Percentiles rank a stretch among this genome's conserved stretches.
Evolutionary conservation across 1,140 invertebrate species (phyloP).

Genomic region (Drosophila oshimai): DNA sequence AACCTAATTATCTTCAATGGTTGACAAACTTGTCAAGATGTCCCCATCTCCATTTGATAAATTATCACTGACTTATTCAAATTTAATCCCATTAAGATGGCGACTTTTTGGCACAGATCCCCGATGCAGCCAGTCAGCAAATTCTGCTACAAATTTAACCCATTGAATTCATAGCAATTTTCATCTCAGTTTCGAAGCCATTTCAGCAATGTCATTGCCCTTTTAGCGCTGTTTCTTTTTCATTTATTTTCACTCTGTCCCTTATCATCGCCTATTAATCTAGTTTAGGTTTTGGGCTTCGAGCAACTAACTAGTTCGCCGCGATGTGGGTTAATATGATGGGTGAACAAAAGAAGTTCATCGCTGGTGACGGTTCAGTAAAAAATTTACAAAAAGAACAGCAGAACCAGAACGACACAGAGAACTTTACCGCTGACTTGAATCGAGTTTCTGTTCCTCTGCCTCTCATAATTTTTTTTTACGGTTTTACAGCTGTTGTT

Average conservation of each 20-base stretch:
- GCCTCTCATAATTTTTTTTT: conserved; percentile 35
- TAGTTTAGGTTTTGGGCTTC: conserved; percentile 62
- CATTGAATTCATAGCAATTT: neutral
- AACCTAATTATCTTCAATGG: neutral
- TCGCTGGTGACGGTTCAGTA: conserved; percentile 27
- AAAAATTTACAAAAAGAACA: conserved; percentile 28
- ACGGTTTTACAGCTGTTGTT: conserved; percentile 44
- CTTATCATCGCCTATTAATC: conserved; percentile 73
- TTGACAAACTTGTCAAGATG: neutral
- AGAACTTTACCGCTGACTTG: conserved; percentile 57
- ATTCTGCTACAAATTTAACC: neutral
- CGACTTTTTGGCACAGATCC: neutral
- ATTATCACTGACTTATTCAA: neutral
- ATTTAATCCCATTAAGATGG: neutral
- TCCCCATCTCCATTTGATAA: neutral
- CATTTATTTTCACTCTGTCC: conserved; percentile 13
- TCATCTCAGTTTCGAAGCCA: neutral
- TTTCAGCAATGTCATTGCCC: conserved; percentile 41
- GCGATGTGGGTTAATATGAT: conserved; percentile 69
- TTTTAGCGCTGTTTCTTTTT: conserved; percentile 14
- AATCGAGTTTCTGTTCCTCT: conserved; percentile 32
- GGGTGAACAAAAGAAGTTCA: conserved; percentile 54
- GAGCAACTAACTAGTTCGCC: conserved; percentile 39
- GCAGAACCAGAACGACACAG: conserved; percentile 22
- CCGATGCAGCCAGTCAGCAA: neutral